Conservation (phyloP, 64 coral and sea anemone genomes). For the Porites australiensis region DNA sequence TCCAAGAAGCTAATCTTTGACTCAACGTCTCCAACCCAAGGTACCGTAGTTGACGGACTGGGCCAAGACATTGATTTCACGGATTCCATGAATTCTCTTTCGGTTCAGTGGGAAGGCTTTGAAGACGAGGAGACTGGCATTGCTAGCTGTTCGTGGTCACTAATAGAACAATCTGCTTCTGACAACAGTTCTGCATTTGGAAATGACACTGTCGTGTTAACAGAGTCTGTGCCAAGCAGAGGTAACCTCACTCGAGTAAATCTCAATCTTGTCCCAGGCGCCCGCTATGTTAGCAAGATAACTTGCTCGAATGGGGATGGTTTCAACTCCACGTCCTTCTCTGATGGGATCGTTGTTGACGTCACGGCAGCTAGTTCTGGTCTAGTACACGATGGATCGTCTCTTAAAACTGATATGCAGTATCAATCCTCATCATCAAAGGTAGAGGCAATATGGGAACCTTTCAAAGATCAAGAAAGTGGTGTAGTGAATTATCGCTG, state of each 20-base stretch:
- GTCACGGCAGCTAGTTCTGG: conserved; percentile 68
- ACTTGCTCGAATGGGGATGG: conserved; percentile 87
- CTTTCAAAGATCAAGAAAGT: conserved; percentile 84
- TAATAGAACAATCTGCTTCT: conserved; percentile 77
- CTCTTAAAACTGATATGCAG: conserved; percentile 44
- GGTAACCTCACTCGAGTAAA: conserved; percentile 56
- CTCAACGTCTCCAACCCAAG: conserved; percentile 65
- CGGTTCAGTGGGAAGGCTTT: conserved; percentile 77
- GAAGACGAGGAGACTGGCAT: conserved; percentile 76
- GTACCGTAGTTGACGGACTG: conserved; percentile 73
- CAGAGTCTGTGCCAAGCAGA: conserved; percentile 46
- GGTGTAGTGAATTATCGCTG: conserved; percentile 80
- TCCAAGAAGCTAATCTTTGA: conserved; percentile 78
- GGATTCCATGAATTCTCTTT: conserved; percentile 42
- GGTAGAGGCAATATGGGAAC: conserved; percentile 70
- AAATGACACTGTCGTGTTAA: conserved; percentile 77
- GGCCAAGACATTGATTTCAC: conserved; percentile 83
- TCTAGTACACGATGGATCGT: conserved; percentile 60
- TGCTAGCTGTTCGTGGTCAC: conserved; percentile 67
- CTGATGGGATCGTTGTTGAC: conserved; percentile 92
- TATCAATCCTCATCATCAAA: conserved; percentile 55
- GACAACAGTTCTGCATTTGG: conserved; percentile 69
- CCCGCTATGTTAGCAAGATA: conserved; percentile 76
- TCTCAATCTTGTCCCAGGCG: conserved; percentile 78
- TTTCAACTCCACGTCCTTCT: conserved; percentile 72